Evolutionary conservation across 2,888 invertebrate species (phyloP), one percentile per base, ranked within the genome.

Genomic region (Troides helena): DNA sequence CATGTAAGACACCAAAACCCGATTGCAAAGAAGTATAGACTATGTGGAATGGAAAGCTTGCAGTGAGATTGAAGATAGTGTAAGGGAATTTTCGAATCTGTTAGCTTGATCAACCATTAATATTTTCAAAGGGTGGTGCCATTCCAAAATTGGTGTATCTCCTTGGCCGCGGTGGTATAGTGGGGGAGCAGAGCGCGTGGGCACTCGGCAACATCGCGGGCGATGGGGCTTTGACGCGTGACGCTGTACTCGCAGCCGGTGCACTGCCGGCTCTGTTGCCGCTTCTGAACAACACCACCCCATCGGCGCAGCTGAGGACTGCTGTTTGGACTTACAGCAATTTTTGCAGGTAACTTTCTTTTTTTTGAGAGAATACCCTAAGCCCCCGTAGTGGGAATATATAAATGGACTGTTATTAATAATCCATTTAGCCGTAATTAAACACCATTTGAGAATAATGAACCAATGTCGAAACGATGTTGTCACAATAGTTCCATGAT

Each of bases 191-290:
- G 86, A 96, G 98, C n/a, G 97, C 98, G 0, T 99, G 97, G 99
- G 99, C 99, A 0, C 92, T 99, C n/a, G 98, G 98, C 74, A 99
- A 99, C 89, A 98, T 99, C 78, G 98, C 99, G 12, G 99, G 99
- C 53, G 97, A 98, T 85, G 97, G 97, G 0, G 94, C 97, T 0
- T 89, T 87, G 18, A 94, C 97, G 0, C 93, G 99, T 62, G 99
- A 99, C 88, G 88, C 95, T 69, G 97, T 99, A 61, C 94, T 99
- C 10, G 83, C 86, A 0, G 87, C 94, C 71, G 96, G 95, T 21
- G 95, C 96, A 39, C 90, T 99, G 76, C 94, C 95, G 0, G 95
- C 95, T 7, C 87, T 99, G 21, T 82, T 97, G 62, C 89, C 93
- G 2, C 90, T 97, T 46, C 94, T 97, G 73, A 72, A 64, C 0